These are phyloP conservation scores for Lagria hirta DNA, from an alignment of 2,888 invertebrate species.

Conservation along the genomic window DNA sequence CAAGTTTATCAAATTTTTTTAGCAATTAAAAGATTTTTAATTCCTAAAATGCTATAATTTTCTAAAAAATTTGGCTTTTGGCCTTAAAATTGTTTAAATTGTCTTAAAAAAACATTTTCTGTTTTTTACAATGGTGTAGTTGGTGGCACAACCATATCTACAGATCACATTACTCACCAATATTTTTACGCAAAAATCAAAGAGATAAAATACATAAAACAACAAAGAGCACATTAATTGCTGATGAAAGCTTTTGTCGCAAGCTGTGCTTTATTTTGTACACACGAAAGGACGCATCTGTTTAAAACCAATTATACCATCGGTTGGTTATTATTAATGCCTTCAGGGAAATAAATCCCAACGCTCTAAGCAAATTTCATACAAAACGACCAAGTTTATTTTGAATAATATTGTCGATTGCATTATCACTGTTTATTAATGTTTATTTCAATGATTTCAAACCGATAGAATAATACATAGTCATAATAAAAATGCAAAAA, in stretches of 20 bases:
- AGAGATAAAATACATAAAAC: slow-evolving; percentile 18
- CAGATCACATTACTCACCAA: slow-evolving; percentile 1
- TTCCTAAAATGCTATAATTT: too few relatives aligned
- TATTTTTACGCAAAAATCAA: slow-evolving; percentile 16
- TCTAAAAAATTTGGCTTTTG: too few relatives aligned
- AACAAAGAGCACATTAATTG: slow-evolving; percentile 20
- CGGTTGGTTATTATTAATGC: slow-evolving; percentile 24
- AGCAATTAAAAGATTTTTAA: too few relatives aligned
- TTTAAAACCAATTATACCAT: slow-evolving; percentile 26
- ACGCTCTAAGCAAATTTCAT: slow-evolving; percentile 21
- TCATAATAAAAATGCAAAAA: too few relatives aligned
- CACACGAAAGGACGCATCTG: slow-evolving; percentile 23
- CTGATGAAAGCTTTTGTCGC: slow-evolving; percentile 24
- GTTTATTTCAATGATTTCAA: too few relatives aligned
- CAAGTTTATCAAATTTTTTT: too few relatives aligned
- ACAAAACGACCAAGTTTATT: slow-evolving; percentile 20
- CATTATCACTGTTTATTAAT: slow-evolving; percentile 23
- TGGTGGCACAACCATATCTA: too few relatives aligned
- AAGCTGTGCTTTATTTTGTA: slow-evolving; percentile 22
- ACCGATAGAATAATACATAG: too few relatives aligned
- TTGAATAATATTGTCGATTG: slow-evolving; percentile 20
- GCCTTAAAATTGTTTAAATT: too few relatives aligned
- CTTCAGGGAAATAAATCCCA: slow-evolving; percentile 22
- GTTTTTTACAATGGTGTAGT: too few relatives aligned
- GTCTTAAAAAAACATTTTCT: too few relatives aligned